Conservation (phyloP, 1,140 invertebrate species). For the Argopecten irradians region DNA sequence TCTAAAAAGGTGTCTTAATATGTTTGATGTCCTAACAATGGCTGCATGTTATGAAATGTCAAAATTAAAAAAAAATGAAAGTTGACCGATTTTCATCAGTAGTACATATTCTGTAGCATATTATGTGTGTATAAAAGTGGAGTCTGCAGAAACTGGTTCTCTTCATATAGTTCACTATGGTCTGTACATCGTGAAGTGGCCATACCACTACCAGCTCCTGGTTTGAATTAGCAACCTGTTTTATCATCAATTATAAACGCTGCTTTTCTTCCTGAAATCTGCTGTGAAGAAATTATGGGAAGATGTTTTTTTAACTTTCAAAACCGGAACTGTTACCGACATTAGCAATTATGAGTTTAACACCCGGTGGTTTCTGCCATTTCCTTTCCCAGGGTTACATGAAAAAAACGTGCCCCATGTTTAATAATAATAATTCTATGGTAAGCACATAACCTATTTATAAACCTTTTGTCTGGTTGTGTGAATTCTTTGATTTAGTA, state of each 20-base stretch:
- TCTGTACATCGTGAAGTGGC: background rate
- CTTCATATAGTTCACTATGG: background rate
- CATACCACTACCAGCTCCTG: background rate
- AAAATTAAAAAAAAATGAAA: no score
- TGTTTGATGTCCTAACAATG: no score
- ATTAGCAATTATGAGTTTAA: conserved; percentile 23
- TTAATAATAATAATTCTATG: background rate
- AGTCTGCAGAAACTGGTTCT: no score
- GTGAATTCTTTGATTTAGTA: background rate
- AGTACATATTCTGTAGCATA: no score
- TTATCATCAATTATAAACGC: conserved; percentile 23
- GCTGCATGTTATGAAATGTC: no score
- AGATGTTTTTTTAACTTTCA: conserved; percentile 19
- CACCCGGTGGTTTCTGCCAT: background rate
- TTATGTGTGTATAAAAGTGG: no score
- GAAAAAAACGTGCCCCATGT: background rate
- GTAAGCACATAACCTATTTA: background rate
- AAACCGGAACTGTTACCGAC: conserved; percentile 20
- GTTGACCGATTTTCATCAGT: no score
- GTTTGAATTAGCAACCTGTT: conserved; percentile 22
- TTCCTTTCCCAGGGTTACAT: conserved; percentile 1
- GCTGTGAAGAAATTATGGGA: conserved; percentile 14
- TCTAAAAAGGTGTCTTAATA: no score
- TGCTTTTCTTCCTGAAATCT: conserved; percentile 2
- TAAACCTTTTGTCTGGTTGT: background rate